Evolutionary conservation across 2,113 vertebrate genomes (phyloP), one percentile per base, ranked within the genome.

Genomic region (Mionectes macconnelli): DNA sequence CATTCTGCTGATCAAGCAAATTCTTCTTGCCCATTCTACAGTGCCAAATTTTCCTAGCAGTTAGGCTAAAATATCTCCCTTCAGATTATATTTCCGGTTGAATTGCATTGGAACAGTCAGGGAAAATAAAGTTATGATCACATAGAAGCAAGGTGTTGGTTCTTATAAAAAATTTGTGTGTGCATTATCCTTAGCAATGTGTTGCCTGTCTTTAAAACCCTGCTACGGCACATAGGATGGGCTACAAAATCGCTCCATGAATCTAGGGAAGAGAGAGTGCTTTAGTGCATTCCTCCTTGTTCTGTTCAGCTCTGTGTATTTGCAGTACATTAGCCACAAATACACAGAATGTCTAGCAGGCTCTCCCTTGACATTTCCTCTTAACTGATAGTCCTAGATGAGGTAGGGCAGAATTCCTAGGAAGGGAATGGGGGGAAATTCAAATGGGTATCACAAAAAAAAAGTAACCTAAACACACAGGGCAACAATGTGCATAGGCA

Each of bases 281-380:
- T 40, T 47, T 25, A 27, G 22, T 23, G 42, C 10, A 16, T 57
- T 59, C 82, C 69, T 84, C 39, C 42, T 62, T 59, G 6, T n/a
- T 73, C 40, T 66, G 4, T 27, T 49, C 8, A 8, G 0, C 37
- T 52, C 42, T 25, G 12, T 0, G 1, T 40, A 10, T 22, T 82
- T 73, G 19, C 30, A 56, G 33, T 8, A 56, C 21, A 9, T 25
- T 55, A 75, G 16, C 7, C 27, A 64, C 66, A 63, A 74, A 47
- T 24, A 31, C 20, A 30, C 15, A n/a, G 13, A 18, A 7, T 6
- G 12, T 87, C 75, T 63, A 89, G 55, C 23, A 30, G 50, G 10
- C 5, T 55, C 12, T 42, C 17, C 35, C 17, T 27, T 60, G 13
- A 14, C 8, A 7, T 56, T 49, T 74, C n/a, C 19, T 83, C 53